Evolutionary conservation across 2,113 vertebrate genomes (phyloP).

Genomic region (Semicossyphus pulcher): DNA sequence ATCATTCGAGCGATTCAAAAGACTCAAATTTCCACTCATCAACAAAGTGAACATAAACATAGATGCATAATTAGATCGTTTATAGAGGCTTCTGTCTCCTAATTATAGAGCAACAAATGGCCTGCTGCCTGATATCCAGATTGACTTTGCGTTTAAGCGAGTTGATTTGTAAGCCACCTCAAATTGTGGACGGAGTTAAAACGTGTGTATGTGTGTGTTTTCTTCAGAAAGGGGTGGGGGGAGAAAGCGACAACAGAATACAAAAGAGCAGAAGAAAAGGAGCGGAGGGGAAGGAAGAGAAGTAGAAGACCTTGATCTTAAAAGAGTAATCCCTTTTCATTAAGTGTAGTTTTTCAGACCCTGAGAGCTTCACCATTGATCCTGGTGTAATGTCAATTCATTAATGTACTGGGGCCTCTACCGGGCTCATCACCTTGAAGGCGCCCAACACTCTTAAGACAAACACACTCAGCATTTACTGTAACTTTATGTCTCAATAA

Average conservation of each 20-base stretch:
- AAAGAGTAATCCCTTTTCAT: conserved; percentile 83
- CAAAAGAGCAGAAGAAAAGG: conserved; percentile 30
- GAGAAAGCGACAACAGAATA: conserved; percentile 29
- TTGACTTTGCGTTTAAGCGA: neutral
- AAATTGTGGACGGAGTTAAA: neutral
- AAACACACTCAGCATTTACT: conserved; percentile 44
- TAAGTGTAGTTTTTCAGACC: conserved; percentile 71
- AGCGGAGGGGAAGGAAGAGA: conserved; percentile 22
- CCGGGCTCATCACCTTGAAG: conserved; percentile 64
- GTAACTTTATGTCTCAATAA: conserved; percentile 17
- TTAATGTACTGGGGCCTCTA: conserved; percentile 66
- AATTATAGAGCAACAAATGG: neutral
- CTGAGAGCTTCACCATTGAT: conserved; percentile 78
- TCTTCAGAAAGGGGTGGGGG: conserved; percentile 5
- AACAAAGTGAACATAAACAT: neutral
- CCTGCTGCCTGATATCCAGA: neutral
- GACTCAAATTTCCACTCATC: neutral
- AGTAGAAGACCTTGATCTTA: conserved; percentile 77
- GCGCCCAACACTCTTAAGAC: conserved; percentile 23
- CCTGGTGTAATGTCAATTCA: conserved; percentile 80
- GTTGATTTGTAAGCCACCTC: neutral
- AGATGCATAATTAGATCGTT: neutral
- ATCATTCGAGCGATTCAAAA: too few species aligned
- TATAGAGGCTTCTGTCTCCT: neutral
- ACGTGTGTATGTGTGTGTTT: conserved; percentile 10